phyloP scores from a whole-genome alignment of 2,797 vertebrate genomes.

The Onychomys torridus region DNA sequence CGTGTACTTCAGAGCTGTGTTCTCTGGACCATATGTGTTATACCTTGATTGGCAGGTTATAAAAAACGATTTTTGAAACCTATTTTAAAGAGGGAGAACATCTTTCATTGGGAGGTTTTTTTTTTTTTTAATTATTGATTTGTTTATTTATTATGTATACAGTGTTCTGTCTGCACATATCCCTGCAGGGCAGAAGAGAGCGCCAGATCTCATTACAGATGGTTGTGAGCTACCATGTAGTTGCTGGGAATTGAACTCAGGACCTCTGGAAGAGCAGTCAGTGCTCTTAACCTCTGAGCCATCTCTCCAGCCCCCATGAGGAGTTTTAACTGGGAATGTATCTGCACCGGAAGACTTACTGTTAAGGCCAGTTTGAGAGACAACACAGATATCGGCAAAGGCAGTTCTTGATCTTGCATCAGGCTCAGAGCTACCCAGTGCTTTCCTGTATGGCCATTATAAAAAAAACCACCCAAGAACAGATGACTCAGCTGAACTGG shows the following conservation, averaged over 20 bases:
- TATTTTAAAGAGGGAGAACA: background rate
- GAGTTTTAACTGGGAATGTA: background rate
- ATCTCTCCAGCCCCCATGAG: no score
- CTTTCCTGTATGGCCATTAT: background rate
- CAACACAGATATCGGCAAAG: background rate
- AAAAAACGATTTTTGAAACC: background rate
- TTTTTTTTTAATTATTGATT: no score
- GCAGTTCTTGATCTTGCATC: no score
- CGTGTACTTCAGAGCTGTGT: accelerated
- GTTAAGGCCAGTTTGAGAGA: background rate
- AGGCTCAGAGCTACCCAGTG: background rate
- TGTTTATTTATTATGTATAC: no score
- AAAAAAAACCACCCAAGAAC: background rate
- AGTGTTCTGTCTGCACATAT: no score
- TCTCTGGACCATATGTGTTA: background rate
- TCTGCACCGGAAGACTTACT: background rate
- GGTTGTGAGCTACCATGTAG: no score
- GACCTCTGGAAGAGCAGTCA: no score
- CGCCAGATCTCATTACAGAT: no score
- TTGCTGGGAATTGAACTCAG: no score
- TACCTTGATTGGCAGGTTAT: background rate
- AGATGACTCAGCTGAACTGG: background rate
- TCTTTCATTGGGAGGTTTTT: accelerated
- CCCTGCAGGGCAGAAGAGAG: no score
- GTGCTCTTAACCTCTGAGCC: no score